Conservation (phyloP, 2,888 invertebrate genomes). For the Parnassius smintheus region DNA sequence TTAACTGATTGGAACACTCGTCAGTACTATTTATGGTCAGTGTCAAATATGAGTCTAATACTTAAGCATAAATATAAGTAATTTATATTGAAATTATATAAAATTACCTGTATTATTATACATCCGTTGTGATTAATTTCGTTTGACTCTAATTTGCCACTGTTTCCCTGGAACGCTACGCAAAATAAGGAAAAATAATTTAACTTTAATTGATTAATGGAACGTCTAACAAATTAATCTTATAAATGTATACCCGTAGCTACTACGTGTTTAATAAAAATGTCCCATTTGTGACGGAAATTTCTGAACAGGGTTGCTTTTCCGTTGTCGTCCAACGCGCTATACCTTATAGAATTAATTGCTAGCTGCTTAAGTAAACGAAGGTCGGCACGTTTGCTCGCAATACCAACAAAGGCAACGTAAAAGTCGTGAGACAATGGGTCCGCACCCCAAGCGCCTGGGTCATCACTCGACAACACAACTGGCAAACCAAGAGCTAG, state of each 20-base stretch:
- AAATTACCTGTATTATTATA: too few relatives aligned
- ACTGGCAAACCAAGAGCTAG: conserved; percentile 86
- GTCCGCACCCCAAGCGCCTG: conserved; percentile 87
- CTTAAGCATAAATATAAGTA: too few relatives aligned
- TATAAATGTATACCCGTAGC: conserved; percentile 5
- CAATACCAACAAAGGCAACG: conserved; percentile 87
- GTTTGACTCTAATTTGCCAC: too few relatives aligned
- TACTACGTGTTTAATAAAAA: conserved; percentile 53
- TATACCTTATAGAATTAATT: conserved; percentile 87
- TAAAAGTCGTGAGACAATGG: conserved; percentile 90
- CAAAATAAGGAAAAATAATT: too few relatives aligned
- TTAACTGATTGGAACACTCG: too few relatives aligned
- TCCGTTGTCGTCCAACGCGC: conserved; percentile 63
- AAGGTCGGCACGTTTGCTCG: conserved; percentile 85
- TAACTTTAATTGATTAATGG: too few relatives aligned
- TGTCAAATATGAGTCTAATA: too few relatives aligned
- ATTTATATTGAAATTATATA: too few relatives aligned
- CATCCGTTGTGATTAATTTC: too few relatives aligned
- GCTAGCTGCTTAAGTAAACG: conserved; percentile 87
- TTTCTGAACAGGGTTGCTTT: conserved; percentile 46
- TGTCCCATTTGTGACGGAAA: conserved; percentile 54
- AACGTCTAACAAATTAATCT: background rate
- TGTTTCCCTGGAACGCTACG: too few relatives aligned
- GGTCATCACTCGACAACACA: conserved; percentile 90
- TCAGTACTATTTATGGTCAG: too few relatives aligned